A percentile compares a stretch with the other conserved stretches of the same genome.
These are phyloP conservation scores for Rhopalosiphum maidis DNA, from an alignment of 1,140 invertebrate species.

Conservation along the genomic window DNA sequence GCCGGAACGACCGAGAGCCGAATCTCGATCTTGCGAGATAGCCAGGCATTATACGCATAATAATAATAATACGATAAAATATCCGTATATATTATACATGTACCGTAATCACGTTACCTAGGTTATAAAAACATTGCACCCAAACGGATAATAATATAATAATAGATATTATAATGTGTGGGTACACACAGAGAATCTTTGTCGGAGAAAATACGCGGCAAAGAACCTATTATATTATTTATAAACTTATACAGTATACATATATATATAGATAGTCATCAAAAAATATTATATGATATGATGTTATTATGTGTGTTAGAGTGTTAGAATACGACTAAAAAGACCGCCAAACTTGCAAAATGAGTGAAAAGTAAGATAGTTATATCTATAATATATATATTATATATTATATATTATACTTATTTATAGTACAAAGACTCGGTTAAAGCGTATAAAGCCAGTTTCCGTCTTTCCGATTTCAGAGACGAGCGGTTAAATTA, in stretches of 20 bases:
- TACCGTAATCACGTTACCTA: background rate
- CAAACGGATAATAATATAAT: background rate
- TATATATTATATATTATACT: background rate
- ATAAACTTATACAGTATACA: background rate
- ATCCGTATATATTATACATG: background rate
- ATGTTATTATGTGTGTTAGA: background rate
- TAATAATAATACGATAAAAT: no score
- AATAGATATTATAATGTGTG: background rate
- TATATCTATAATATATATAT: background rate
- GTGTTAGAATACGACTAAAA: slow-evolving; percentile 13
- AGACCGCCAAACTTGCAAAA: background rate
- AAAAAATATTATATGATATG: background rate
- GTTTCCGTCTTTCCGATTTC: background rate
- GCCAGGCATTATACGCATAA: background rate
- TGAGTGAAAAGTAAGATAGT: slow-evolving; percentile 19
- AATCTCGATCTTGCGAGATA: background rate
- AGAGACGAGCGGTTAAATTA: background rate
- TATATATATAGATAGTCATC: background rate
- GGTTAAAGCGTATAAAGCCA: background rate
- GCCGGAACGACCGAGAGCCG: background rate
- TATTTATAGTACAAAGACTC: background rate
- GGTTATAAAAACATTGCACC: background rate
- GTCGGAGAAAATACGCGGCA: background rate
- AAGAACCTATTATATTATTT: background rate
- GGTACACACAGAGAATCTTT: background rate